A percentile compares a stretch with the other conserved stretches of the same genome.
Evolutionary conservation across 1,140 invertebrate genomes (phyloP).

Genomic region (Caenorhabditis remanei): DNA sequence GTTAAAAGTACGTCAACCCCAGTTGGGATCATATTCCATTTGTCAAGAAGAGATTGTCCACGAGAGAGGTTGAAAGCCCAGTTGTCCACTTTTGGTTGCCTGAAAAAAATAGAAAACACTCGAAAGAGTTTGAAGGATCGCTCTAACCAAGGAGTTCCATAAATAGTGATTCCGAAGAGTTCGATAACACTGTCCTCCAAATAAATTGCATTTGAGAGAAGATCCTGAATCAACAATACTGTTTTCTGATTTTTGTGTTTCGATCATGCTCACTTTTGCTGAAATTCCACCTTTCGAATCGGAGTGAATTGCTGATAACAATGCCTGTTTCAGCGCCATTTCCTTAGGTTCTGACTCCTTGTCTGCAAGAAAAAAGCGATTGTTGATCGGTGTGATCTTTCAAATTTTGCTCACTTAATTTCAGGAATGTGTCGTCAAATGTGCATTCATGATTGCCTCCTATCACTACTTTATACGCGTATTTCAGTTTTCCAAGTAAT

Average conservation of each 20-base stretch:
- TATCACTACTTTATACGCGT: slow-evolving; percentile 88
- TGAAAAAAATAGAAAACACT: slow-evolving; percentile 74
- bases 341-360: slow-evolving; percentile 67
- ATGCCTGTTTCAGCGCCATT: slow-evolving; percentile 68
- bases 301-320: slow-evolving; percentile 64
- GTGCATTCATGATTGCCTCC: slow-evolving; percentile 89
- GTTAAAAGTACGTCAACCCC: slow-evolving; percentile 87
- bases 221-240: slow-evolving; percentile 65
- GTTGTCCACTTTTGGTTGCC: slow-evolving; percentile 86
- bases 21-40: slow-evolving; percentile 86
- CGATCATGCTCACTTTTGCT: slow-evolving; percentile 8
- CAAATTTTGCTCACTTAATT: slow-evolving; percentile 59
- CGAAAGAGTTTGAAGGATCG: slow-evolving; percentile 24
- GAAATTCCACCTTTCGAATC: slow-evolving; percentile 49
- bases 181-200: slow-evolving; percentile 84
- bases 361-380: slow-evolving; percentile 41
- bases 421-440: slow-evolving; percentile 81
- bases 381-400: neutral
- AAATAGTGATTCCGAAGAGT: slow-evolving; percentile 86
- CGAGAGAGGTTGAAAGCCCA: slow-evolving; percentile 87
- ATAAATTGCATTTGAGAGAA: slow-evolving; percentile 86
- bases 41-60: slow-evolving; percentile 83
- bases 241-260: neutral
- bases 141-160: slow-evolving; percentile 87
- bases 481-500: slow-evolving; percentile 86